Conservation (phyloP, 2,888 invertebrate genomes). For the Drosophila conformis region DNA sequence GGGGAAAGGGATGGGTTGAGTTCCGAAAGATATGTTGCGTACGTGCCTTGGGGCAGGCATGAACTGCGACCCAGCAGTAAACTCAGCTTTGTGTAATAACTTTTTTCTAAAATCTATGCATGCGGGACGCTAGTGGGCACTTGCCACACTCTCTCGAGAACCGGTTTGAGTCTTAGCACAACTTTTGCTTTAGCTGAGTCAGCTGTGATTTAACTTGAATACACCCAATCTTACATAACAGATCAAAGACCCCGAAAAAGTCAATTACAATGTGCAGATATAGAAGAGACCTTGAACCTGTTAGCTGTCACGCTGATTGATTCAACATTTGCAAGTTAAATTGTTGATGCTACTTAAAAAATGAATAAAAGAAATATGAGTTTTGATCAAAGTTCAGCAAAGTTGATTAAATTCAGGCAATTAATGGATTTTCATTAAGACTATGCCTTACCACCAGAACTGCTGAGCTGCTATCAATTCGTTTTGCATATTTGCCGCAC, state of each 20-base stretch:
- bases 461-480: slow-evolving; percentile 64
- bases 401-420: not conserved
- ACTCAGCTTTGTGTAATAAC: not conserved
- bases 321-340: not conserved
- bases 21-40: slow-evolving; percentile 33
- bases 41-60: slow-evolving; percentile 52
- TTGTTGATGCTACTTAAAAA: not conserved
- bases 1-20: not conserved
- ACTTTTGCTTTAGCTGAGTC: not conserved
- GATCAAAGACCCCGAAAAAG: not conserved
- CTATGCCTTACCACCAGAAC: slow-evolving; percentile 78
- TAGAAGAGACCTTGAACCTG: not conserved
- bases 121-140: slow-evolving; percentile 18
- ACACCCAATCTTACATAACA: not conserved
- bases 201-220: not conserved
- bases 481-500: slow-evolving; percentile 64
- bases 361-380: not conserved
- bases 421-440: not conserved
- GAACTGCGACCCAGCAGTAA: not conserved
- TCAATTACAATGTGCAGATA: not conserved
- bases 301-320: not conserved
- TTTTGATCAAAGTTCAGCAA: not conserved
- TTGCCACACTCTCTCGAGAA: slow-evolving; percentile 15
- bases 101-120: slow-evolving; percentile 2
- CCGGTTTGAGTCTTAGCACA: slow-evolving; percentile 1